phyloP scores from a whole-genome alignment of 2,113 vertebrate species.

The Aldabrachelys gigantea region DNA sequence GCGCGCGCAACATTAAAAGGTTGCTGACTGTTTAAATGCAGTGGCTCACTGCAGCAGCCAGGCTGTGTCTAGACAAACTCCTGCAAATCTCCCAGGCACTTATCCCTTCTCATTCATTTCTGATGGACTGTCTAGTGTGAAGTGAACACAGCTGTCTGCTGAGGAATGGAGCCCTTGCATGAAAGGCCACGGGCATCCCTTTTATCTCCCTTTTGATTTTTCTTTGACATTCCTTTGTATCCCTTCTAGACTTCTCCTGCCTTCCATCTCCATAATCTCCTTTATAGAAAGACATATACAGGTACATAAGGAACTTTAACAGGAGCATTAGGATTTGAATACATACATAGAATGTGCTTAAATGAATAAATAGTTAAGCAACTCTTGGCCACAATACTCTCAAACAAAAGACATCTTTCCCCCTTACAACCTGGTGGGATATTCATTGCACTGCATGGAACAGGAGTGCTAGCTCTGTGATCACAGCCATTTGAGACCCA shows the following conservation, averaged over 20 bases:
- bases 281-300: not conserved
- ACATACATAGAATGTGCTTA: not conserved
- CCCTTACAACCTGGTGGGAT: not conserved
- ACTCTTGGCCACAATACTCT: not conserved
- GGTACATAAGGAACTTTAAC: not conserved
- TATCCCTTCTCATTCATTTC: slow-evolving; percentile 7
- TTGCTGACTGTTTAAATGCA: not conserved
- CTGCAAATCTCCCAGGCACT: not conserved
- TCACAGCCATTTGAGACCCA: not conserved
- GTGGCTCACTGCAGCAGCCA: not conserved
- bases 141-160: not conserved
- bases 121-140: not conserved
- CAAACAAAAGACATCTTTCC: not conserved
- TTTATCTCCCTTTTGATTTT: slow-evolving; percentile 15
- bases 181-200: not conserved
- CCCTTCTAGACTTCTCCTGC: not conserved
- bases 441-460: not conserved
- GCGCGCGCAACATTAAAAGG: not conserved
- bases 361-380: not conserved
- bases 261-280: not conserved
- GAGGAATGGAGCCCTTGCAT: not conserved
- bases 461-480: not conserved
- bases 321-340: not conserved
- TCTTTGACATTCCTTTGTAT: not conserved
- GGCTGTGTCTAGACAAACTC: slow-evolving; percentile 13